Evolutionary conservation across 2,113 vertebrate species (phyloP).

Genomic region (Brienomyrus brachyistius): DNA sequence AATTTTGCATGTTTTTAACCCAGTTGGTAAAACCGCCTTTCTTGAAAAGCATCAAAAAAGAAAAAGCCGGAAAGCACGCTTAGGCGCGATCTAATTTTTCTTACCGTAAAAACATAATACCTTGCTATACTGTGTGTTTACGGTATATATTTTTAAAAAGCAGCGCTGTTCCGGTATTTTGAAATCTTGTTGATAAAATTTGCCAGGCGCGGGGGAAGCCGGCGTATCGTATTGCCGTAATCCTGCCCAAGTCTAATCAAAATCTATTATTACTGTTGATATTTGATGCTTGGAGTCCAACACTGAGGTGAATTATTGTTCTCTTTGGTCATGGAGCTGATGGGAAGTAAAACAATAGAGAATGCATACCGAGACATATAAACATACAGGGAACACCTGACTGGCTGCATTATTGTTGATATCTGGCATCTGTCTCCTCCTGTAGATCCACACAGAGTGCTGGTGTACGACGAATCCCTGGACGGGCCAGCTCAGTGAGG

Average conservation of each 20-base stretch:
- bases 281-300: background rate
- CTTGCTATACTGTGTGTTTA: background rate
- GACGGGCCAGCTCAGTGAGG: conserved; percentile 76
- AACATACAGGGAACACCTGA: background rate
- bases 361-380: background rate
- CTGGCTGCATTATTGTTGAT: background rate
- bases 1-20: background rate
- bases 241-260: background rate
- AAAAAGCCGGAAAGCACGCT: background rate
- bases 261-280: background rate
- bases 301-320: background rate
- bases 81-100: background rate
- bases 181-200: background rate
- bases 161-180: background rate
- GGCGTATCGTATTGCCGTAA: background rate
- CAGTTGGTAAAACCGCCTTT: background rate
- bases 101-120: background rate
- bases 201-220: background rate
- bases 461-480: conserved; percentile 79
- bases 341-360: background rate
- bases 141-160: background rate
- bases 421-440: conserved; percentile 1
- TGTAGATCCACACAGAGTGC: conserved; percentile 80
- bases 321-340: background rate
- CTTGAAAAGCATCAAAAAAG: background rate